Evolutionary conservation across 30 jellyfish, hydroid and myxozoan genomes (phyloP), one percentile per base, ranked within the genome.

Genomic region (Mastigias papua): DNA sequence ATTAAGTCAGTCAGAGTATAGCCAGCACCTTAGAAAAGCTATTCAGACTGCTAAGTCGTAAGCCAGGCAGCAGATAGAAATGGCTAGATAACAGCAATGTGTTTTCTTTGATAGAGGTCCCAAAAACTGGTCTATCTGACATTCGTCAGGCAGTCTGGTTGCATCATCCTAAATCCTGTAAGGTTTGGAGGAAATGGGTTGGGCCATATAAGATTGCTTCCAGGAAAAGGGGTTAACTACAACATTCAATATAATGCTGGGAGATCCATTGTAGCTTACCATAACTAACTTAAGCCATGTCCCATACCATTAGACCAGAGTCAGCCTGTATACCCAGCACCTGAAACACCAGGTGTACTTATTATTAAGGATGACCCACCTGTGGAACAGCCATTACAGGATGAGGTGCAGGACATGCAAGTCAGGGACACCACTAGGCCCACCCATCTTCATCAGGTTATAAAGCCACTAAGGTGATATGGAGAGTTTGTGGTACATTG

Each of bases 221-320:
- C 48, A 66, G 48, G 51, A 28, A 42, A n/a, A 8, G 78, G 78
- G 48, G 78, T 66, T 66, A 66, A 21, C 48, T 66, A 66, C 78
- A 66, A 22, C 48, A 57, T 57, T 57, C 69, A 13, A 42, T 63
- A 37, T 26, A 63, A 63, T 25, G 37, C 22, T 22, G 74, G 74
- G 35, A 63, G 26, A 25, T 27, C 21, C 13, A 37, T 63, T 63
- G 37, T 63, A 20, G 42, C 37, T 27, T 42, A 63, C 26, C 74
- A 63, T 63, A 48, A 63, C 74, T 42, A 63, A 42, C 74, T 63
- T 5, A 63, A 63, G 37, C 6, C 19, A 7, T 63, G 74, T n/a
- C 86, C 73, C 76, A 35, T 73, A 5, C 86, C 86, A 20, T 25
- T 74, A 20, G 86, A 48, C 49, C 42, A 35, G 73, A 76, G 86